Conservation (phyloP, 1,140 invertebrate species). For the Drusus annulatus region DNA sequence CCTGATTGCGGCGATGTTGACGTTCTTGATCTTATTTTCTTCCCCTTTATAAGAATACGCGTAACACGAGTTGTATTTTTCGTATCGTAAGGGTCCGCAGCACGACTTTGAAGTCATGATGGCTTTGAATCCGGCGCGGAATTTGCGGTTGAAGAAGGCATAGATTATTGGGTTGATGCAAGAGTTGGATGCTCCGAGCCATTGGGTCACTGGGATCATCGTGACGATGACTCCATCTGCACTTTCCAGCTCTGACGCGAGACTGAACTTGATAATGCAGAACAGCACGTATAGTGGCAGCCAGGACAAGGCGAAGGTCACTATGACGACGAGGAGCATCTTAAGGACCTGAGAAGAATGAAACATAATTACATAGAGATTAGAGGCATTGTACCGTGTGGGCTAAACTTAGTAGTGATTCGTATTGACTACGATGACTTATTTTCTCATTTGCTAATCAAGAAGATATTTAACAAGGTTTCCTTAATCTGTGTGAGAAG, state of each 20-base stretch:
- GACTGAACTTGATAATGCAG: constrained; percentile 67
- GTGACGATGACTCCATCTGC: constrained; percentile 65
- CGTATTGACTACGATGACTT: no score
- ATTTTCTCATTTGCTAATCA: no score
- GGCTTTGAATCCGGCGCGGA: constrained; percentile 75
- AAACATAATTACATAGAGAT: background rate
- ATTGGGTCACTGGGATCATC: constrained; percentile 75
- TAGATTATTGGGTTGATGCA: constrained; percentile 75
- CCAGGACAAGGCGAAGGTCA: constrained; percentile 78
- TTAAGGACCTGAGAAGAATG: constrained; percentile 69
- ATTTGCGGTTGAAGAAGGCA: constrained; percentile 79
- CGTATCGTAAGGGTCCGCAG: constrained; percentile 61
- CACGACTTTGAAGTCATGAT: constrained; percentile 63
- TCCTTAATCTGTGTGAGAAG: no score
- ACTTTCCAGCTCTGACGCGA: constrained; percentile 47
- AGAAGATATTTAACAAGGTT: no score
- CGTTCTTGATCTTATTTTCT: constrained; percentile 50
- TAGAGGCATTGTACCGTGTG: no score
- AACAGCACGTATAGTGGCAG: constrained; percentile 76
- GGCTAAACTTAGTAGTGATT: no score
- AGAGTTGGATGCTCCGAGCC: constrained; percentile 74
- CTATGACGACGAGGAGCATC: constrained; percentile 77
- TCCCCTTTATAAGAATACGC: constrained; percentile 55
- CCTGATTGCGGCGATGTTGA: constrained; percentile 48
- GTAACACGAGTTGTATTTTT: constrained; percentile 57